Percentiles rank a stretch among this genome's conserved stretches.
Conservation (phyloP, 2,888 invertebrate genomes). For the Xanthorhoe spadicearia region DNA sequence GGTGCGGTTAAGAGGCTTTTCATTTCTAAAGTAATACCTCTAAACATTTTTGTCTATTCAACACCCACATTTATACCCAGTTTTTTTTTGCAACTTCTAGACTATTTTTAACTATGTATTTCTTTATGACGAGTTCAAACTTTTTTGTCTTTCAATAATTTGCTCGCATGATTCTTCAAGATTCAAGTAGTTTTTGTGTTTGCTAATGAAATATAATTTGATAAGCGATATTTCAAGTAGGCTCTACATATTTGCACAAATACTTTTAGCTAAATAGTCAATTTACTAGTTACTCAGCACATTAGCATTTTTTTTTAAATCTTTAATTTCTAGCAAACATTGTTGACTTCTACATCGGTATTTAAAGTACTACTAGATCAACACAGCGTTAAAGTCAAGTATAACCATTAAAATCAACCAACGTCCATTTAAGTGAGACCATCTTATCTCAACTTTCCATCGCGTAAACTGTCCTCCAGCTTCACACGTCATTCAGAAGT, state of each 20-base stretch:
- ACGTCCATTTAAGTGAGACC: slow-evolving; percentile 12
- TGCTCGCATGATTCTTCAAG: slow-evolving; percentile 3
- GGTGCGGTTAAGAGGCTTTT: slow-evolving; percentile 36
- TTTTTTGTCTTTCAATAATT: slow-evolving; percentile 7
- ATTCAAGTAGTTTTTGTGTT: slow-evolving; percentile 15
- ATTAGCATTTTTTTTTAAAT: too few relatives aligned
- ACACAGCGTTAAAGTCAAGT: background rate
- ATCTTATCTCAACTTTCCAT: slow-evolving; percentile 33
- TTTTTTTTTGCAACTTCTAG: slow-evolving; percentile 21
- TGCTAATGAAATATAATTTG: background rate
- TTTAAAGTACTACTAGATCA: background rate
- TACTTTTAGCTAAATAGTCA: background rate
- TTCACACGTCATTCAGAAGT: slow-evolving; percentile 33
- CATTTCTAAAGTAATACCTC: slow-evolving; percentile 40
- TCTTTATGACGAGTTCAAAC: background rate
- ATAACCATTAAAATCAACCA: slow-evolving; percentile 25
- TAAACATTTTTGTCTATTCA: slow-evolving; percentile 30
- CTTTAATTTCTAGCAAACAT: too few relatives aligned
- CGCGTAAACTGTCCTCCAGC: slow-evolving; percentile 26
- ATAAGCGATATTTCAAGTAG: slow-evolving; percentile 8
- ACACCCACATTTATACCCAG: slow-evolving; percentile 22
- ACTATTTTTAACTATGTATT: slow-evolving; percentile 10
- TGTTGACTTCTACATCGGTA: background rate
- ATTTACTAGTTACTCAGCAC: background rate
- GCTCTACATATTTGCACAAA: background rate